phyloP scores from a whole-genome alignment of 2,797 vertebrate species.

The Euthynnus affinis region DNA sequence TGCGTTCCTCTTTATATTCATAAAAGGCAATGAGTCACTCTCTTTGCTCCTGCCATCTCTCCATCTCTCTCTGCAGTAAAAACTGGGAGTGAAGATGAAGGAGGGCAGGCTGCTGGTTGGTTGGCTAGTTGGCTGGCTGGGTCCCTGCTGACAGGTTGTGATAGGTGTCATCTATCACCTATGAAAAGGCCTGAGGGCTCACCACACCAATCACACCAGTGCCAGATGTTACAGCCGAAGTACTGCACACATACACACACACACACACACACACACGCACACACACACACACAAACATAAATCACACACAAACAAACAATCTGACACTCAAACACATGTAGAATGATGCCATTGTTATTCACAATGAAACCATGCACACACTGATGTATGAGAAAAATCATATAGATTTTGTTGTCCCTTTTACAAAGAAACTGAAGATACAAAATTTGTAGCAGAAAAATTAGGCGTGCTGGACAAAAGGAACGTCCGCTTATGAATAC shows the following conservation, averaged over 20 bases:
- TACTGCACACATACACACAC: slow-evolving; percentile 31
- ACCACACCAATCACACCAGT: slow-evolving; percentile 78
- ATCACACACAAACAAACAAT: slow-evolving; percentile 62
- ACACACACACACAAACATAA: slow-evolving; percentile 50
- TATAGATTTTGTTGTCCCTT: slow-evolving; percentile 1
- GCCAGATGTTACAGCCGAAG: slow-evolving; percentile 82
- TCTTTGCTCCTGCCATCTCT: slow-evolving; percentile 39
- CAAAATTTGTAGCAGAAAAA: not conserved
- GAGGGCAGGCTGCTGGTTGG: slow-evolving; percentile 72
- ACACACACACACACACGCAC: slow-evolving; percentile 50
- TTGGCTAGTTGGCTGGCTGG: slow-evolving; percentile 67
- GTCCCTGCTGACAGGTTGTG: slow-evolving; percentile 80
- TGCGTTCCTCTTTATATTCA: slow-evolving; percentile 62
- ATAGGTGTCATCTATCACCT: slow-evolving; percentile 83
- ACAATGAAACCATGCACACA: slow-evolving; percentile 33
- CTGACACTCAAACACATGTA: slow-evolving; percentile 47
- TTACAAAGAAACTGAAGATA: not conserved
- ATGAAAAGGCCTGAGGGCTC: slow-evolving; percentile 80
- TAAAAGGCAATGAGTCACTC: slow-evolving; percentile 64
- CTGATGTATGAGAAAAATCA: slow-evolving; percentile 23
- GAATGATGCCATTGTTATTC: slow-evolving; percentile 60
- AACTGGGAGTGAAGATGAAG: slow-evolving; percentile 64
- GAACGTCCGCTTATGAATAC: not conserved
- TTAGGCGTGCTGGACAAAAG: not conserved
- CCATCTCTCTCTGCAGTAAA: slow-evolving; percentile 58